Evolutionary conservation across 2,797 vertebrate species (phyloP).

Genomic region (Enoplosus armatus): DNA sequence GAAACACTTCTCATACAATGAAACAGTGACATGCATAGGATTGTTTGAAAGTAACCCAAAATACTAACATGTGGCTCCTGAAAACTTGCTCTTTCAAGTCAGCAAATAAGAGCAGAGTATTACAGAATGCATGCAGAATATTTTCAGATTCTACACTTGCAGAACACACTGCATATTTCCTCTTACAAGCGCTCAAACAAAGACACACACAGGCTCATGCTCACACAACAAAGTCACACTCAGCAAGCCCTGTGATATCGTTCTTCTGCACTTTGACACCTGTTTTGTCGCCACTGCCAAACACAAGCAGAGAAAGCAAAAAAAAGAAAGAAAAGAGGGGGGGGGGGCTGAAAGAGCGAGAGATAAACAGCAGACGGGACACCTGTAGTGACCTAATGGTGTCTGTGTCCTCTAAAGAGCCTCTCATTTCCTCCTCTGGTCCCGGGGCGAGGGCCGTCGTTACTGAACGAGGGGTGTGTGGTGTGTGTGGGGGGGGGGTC

Average conservation of each 20-base stretch:
- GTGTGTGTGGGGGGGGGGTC: slow-evolving; percentile 75
- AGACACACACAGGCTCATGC: neutral
- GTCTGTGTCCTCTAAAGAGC: slow-evolving; percentile 79
- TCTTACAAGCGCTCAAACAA: neutral
- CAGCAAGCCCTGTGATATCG: slow-evolving; percentile 30
- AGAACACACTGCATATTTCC: neutral
- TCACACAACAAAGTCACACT: slow-evolving; percentile 36
- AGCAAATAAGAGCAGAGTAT: neutral
- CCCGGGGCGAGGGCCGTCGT: slow-evolving; percentile 86
- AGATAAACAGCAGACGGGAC: slow-evolving; percentile 79
- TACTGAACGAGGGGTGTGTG: slow-evolving; percentile 67
- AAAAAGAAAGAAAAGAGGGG: neutral
- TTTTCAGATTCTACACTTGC: no score
- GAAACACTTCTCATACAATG: neutral
- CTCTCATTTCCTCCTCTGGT: slow-evolving; percentile 83
- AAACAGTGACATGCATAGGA: neutral
- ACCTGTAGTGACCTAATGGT: slow-evolving; percentile 86
- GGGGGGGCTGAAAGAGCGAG: slow-evolving; percentile 32
- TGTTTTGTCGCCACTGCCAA: slow-evolving; percentile 58
- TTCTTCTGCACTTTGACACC: slow-evolving; percentile 69
- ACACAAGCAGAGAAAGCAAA: slow-evolving; percentile 29
- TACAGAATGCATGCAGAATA: neutral
- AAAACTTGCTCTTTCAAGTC: neutral
- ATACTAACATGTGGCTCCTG: neutral
- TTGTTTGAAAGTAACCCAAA: neutral